A percentile compares a stretch with the other conserved stretches of the same genome.
These are phyloP conservation scores for Notarius lentiginosus DNA, from an alignment of 2,113 vertebrate genomes.

Conservation along the genomic window DNA sequence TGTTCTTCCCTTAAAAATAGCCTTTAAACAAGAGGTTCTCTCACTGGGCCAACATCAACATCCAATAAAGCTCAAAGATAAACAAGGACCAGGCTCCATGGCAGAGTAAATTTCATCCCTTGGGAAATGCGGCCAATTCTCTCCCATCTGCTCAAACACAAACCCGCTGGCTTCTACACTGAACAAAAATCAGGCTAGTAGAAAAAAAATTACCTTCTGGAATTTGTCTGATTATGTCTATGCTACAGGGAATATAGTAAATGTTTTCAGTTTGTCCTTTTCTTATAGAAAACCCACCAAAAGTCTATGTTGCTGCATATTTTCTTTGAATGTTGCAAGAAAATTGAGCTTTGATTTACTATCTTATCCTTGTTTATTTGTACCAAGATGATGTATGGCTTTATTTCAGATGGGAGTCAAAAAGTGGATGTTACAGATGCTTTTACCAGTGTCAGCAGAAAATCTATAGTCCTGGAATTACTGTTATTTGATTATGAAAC, in stretches of 20 bases:
- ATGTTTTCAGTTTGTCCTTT: slow-evolving; percentile 36
- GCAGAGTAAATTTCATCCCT: slow-evolving; percentile 75
- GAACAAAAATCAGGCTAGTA: slow-evolving; percentile 60
- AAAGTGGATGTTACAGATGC: slow-evolving; percentile 60
- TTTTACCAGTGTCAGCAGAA: slow-evolving; percentile 9
- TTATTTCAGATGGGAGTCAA: slow-evolving; percentile 38
- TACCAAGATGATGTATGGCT: slow-evolving; percentile 39
- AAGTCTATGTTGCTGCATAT: background rate
- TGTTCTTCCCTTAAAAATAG: slow-evolving; percentile 65
- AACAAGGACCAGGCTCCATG: slow-evolving; percentile 70
- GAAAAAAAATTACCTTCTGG: slow-evolving; percentile 54
- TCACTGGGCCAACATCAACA: slow-evolving; percentile 75
- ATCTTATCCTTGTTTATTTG: slow-evolving; percentile 23
- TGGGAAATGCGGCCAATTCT: slow-evolving; percentile 70
- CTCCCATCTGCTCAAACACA: slow-evolving; percentile 75
- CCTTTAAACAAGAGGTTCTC: slow-evolving; percentile 73
- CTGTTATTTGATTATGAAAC: slow-evolving; percentile 47
- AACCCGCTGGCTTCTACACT: slow-evolving; percentile 69
- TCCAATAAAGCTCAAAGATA: slow-evolving; percentile 77
- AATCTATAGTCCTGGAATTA: background rate
- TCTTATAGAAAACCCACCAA: background rate
- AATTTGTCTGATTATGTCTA: slow-evolving; percentile 53
- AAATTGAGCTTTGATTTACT: slow-evolving; percentile 23
- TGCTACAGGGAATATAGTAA: slow-evolving; percentile 39
- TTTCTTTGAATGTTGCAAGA: slow-evolving; percentile 30